Base-by-base conservation (phyloP, 92 coral and sea anemone species). In the Plumapathes pennacea region DNA sequence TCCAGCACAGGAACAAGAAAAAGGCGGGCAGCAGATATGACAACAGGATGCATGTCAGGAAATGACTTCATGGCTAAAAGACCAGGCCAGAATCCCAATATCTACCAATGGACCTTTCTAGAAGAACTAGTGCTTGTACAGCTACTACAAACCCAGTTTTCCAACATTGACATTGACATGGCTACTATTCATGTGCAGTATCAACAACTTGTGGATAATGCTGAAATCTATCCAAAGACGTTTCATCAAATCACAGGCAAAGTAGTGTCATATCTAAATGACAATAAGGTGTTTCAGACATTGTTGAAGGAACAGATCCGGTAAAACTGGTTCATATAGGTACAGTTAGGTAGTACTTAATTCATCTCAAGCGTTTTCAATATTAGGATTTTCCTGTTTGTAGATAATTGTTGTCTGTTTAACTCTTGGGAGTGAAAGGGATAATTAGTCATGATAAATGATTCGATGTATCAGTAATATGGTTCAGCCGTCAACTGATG, bases 111-210 rank as follows among this genome's bases (percentile, higher is more conserved):
- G 78, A 59, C 72, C 19, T 18, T 52, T 10, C 61, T 59, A 1
- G 85, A 77, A 46, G 78, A 58, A 47, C 57, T 70, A 42, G 38
- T 46, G 1, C 64, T 77, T 43, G 36, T 72, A 22, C 62, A 72
- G 26, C 22, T 72, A 3, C 34, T 72, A 0, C 80, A 62, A 49
- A 17, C 9, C 9, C 1, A 24, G 0, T 9, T 65, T 5, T 32
- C 41, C 36, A 48, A 47, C 20, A 40, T 29, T 46, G 75, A 66
- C 39, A 43, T 68, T 40, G 77, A 60, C 47, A 44, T 60, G 41
- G 84, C 10, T 33, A 49, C 24, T 20, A 18, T 72, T 19, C 73
- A 72, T 63, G 3, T 62, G 32, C 80, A 72, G 48, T 72, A 26
- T 50, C 50, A 60, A 39, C 72, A 72, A 41, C 69, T 72, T 20